A percentile compares a stretch with the other conserved stretches of the same genome.
Conservation (phyloP, 53 echinoderm and acorn worm genomes). For the Echinometra lucunter region DNA sequence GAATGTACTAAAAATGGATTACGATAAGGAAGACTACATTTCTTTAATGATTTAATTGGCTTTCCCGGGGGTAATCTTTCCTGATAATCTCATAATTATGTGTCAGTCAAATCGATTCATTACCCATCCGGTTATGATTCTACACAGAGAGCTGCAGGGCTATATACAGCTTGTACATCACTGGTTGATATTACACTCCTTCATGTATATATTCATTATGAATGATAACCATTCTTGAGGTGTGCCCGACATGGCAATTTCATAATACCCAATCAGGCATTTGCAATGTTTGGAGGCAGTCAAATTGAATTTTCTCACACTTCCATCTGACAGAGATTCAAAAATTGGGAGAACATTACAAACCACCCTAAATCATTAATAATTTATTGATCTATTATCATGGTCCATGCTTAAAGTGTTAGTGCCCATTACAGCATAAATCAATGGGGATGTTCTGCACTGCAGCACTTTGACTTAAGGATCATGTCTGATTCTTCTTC, state of each 20-base stretch:
- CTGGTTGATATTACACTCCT: neutral
- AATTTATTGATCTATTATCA: constrained; percentile 24
- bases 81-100: constrained; percentile 15
- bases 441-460: neutral
- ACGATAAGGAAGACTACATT: neutral
- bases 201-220: neutral
- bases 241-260: neutral
- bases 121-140: neutral
- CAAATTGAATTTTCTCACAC: neutral
- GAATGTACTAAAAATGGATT: neutral
- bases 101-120: neutral
- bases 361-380: neutral
- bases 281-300: neutral
- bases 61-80: neutral
- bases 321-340: neutral
- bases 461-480: neutral
- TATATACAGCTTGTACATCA: too few species aligned
- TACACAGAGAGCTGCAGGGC: too few species aligned
- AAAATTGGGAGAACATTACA: neutral
- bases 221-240: neutral
- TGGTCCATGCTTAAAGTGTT: neutral
- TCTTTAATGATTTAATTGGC: neutral
- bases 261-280: neutral
- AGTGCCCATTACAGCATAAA: neutral
- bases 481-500: neutral